These are phyloP conservation scores for Haliclystus octoradiatus DNA, from an alignment of 30 jellyfish, hydroid and myxozoan species.

Conservation along the genomic window DNA sequence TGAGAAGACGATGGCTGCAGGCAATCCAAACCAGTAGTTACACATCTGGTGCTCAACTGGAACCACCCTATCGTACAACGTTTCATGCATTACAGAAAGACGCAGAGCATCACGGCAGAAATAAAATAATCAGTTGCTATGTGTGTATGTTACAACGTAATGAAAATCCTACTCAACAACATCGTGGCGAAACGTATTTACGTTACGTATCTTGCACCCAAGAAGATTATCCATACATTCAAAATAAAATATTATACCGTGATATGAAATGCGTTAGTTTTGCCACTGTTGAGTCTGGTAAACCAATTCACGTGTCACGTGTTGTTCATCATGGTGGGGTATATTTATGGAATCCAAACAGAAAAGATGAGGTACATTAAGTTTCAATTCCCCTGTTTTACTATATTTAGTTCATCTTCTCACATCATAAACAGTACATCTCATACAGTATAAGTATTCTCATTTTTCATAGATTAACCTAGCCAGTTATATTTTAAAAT, in stretches of 20 bases:
- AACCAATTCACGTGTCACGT: conserved; percentile 91
- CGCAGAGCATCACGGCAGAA: conserved; percentile 69
- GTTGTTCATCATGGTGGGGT: conserved; percentile 92
- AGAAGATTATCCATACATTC: conserved; percentile 39
- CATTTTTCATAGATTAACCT: too few species aligned
- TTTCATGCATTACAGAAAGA: conserved; percentile 52
- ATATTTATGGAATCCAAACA: conserved; percentile 65
- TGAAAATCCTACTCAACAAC: conserved; percentile 19
- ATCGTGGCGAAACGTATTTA: conserved; percentile 30
- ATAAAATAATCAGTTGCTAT: conserved; percentile 50
- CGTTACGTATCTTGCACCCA: conserved; percentile 82
- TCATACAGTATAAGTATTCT: too few species aligned
- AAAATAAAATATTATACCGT: conserved; percentile 48
- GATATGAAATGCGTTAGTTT: conserved; percentile 78
- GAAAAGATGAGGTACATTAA: conserved; percentile 58
- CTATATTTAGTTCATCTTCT: too few species aligned
- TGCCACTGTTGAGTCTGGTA: conserved; percentile 74
- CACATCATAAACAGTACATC: too few species aligned
- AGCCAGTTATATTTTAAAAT: too few species aligned
- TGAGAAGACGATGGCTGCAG: conserved; percentile 47
- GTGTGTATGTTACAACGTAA: conserved; percentile 72
- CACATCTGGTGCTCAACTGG: conserved; percentile 70
- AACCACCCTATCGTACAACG: conserved; percentile 64
- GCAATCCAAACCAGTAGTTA: conserved; percentile 52
- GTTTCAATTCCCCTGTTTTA: too few species aligned